Evolutionary conservation across 2,888 invertebrate genomes (phyloP), one percentile per base, ranked within the genome.

Genomic region (Tolmerus cingulatus): DNA sequence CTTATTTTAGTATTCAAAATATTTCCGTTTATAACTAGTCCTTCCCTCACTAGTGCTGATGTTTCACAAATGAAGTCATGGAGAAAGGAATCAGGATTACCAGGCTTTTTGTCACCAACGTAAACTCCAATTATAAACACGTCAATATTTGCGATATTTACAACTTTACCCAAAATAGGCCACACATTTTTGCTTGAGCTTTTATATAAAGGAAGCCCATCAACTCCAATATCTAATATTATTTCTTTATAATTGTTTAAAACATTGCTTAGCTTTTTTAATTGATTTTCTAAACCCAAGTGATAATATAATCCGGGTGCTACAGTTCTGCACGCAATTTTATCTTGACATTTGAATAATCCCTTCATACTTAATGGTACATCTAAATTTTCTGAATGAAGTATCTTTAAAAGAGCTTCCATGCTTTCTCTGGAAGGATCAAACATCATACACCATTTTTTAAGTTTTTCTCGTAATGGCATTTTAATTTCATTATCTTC

Each of bases 181-280:
- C 77, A 87, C 37, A 87, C 76, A 12, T n/a, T n/a, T n/a, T n/a
- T n/a, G 30, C 40, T 51, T 86, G n/a, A n/a, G n/a, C n/a, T n/a
- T n/a, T n/a, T n/a, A n/a, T n/a, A n/a, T n/a, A n/a, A n/a, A n/a
- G n/a, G n/a, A n/a, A n/a, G n/a, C n/a, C n/a, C n/a, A n/a, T n/a
- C n/a, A n/a, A 87, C 23, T 1, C 87, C 84, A 51, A 87, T 85
- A 84, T 87, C 85, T 66, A 87, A 40, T 30, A 78, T 19, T 16
- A 86, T 34, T 66, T 82, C 85, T n/a, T n/a, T n/a, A 9, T 40
- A 37, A 1, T 57, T 12, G 51, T 87, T 43, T 16, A 19, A 5
- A 34, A 78, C 43, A 19, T 14, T 40, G 2, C 74, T 55, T 5
- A 43, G 66, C 19, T 43, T 66, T 27, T 51, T 55, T 34, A 87